These are phyloP conservation scores for Aelia acuminata DNA, from an alignment of 2,888 invertebrate species.

Conservation along the genomic window DNA sequence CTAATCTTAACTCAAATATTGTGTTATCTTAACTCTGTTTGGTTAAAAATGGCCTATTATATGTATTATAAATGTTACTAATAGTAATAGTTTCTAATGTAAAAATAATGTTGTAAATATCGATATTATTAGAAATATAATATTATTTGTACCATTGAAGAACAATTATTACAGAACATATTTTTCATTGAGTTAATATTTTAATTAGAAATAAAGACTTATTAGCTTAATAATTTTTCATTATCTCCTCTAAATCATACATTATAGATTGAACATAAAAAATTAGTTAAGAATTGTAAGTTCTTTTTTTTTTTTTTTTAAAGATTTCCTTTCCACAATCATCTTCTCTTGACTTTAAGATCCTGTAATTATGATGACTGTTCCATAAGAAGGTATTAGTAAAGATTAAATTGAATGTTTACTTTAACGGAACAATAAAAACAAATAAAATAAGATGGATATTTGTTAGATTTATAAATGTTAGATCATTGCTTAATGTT, in stretches of 20 bases:
- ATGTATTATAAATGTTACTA: constrained; percentile 31
- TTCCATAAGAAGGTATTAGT: no score
- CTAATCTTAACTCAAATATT: neutral
- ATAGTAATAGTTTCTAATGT: neutral
- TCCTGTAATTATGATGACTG: no score
- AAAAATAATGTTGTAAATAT: constrained; percentile 9
- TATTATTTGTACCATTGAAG: neutral
- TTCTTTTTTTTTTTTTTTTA: neutral
- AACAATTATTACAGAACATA: neutral
- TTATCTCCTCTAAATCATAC: neutral
- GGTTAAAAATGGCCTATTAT: neutral
- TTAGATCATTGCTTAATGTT: no score
- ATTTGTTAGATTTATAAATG: no score
- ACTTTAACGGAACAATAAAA: no score
- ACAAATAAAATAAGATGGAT: no score
- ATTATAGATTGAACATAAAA: neutral
- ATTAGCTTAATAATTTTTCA: neutral
- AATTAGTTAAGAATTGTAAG: neutral
- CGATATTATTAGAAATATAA: neutral
- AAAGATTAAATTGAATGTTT: no score
- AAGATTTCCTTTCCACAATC: neutral
- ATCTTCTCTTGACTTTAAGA: no score
- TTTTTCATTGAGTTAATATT: neutral
- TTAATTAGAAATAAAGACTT: neutral
- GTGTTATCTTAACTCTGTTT: neutral